These are phyloP conservation scores for Lycia hirtaria DNA, from an alignment of 2,888 invertebrate genomes.

Conservation along the genomic window DNA sequence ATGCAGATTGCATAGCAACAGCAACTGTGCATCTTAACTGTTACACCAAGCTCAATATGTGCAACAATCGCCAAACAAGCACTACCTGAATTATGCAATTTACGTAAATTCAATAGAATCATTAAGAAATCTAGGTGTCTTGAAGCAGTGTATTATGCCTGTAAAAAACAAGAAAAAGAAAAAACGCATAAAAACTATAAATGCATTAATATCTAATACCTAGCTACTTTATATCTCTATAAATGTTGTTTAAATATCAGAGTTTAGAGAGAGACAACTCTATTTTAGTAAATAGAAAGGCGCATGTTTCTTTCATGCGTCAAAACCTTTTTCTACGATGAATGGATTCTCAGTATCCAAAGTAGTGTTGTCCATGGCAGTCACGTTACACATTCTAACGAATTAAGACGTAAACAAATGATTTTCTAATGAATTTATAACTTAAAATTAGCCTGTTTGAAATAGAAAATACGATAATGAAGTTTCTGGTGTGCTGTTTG, in stretches of 20 bases:
- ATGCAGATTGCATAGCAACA: too few relatives aligned
- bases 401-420: constrained; percentile 7
- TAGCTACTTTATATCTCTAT: constrained; percentile 1
- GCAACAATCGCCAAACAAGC: too few relatives aligned
- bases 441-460: not conserved
- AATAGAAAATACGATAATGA: constrained; percentile 56
- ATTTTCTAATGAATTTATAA: constrained; percentile 16
- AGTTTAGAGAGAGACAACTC: constrained; percentile 23
- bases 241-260: constrained; percentile 13
- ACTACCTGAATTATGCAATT: too few relatives aligned
- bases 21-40: too few relatives aligned
- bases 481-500: constrained; percentile 65
- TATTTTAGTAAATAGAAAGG: constrained; percentile 5
- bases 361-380: not conserved
- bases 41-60: too few relatives aligned
- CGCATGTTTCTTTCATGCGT: constrained; percentile 1
- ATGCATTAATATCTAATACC: constrained; percentile 12
- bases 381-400: constrained; percentile 1
- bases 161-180: not conserved
- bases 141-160: not conserved
- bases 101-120: not conserved
- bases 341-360: constrained; percentile 21
- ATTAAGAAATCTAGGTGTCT: constrained; percentile 5
- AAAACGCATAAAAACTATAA: not conserved
- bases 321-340: constrained; percentile 1